Evolutionary conservation across 2,797 vertebrate genomes (phyloP), one percentile per base, ranked within the genome.

Genomic region (Allobates femoralis): DNA sequence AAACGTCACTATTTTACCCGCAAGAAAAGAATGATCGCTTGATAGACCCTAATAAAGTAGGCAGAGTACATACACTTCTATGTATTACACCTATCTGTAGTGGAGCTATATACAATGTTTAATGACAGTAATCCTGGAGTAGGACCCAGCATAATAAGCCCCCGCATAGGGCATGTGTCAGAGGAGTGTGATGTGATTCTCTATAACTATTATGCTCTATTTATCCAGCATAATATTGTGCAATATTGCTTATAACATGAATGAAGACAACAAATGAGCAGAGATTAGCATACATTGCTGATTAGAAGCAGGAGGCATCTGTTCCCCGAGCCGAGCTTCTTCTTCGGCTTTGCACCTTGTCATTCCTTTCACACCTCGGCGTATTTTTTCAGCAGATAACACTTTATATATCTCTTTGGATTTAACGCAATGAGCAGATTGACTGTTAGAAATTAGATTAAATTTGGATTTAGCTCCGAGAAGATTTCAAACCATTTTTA

Each of bases 261-360:
- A 74, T 83, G 23, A 55, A 73, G 81, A n/a, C 21, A 41, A 83
- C 51, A 56, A 74, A 58, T 55, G 34, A 58, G 34, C 67, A 30
- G 15, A 73, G 81, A 73, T 83, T 74, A 58, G 81, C 81, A 73
- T 83, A 74, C 37, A 23, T 60, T 64, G 26, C 19, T 83, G 62
- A 75, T 75, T 74, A 75, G 26, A 28, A 62, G 41, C 69, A 60
- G 32, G 50, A 75, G 50, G 55, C 56, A 84, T 75, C 82, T 84
- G 69, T 30, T 84, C 37, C 82, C 71, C 15, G 32, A 83, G 67
- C 23, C 18, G 6, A 8, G 32, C 26, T 26, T 60, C 30, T 34
- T 67, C 50, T 82, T 66, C 66, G 37, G 66, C 34, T 84, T 84
- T 60, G 50, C 82, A 76, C 69, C 71, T 76, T 84, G 82, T 84